Evolutionary conservation across 2,113 vertebrate species (phyloP).

Genomic region (Gobio gobio): DNA sequence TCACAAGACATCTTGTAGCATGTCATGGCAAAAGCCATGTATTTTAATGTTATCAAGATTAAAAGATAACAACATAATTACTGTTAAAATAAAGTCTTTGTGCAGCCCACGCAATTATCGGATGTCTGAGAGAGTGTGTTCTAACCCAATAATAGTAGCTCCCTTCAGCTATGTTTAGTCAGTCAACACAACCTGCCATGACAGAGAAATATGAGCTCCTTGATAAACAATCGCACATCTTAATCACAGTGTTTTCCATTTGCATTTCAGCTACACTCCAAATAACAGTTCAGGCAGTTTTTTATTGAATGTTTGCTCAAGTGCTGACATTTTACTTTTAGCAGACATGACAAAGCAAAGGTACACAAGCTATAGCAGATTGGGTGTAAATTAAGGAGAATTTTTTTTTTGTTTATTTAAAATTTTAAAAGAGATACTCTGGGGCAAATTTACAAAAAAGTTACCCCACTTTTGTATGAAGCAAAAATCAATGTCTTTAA

Average conservation of each 20-base stretch:
- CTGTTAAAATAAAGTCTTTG: neutral
- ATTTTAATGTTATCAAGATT: neutral
- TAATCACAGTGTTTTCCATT: slow-evolving; percentile 1
- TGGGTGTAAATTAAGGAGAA: neutral
- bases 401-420: too few species aligned
- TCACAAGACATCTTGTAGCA: neutral
- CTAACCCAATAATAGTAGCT: slow-evolving; percentile 2
- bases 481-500: neutral
- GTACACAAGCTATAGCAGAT: neutral
- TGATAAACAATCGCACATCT: neutral
- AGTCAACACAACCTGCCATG: slow-evolving; percentile 4
- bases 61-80: slow-evolving; percentile 15
- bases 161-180: slow-evolving; percentile 10
- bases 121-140: slow-evolving; percentile 8
- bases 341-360: neutral
- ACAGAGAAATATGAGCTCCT: slow-evolving; percentile 12
- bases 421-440: too few species aligned
- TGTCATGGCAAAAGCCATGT: slow-evolving; percentile 3
- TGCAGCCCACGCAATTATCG: slow-evolving; percentile 8
- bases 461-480: neutral
- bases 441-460: too few species aligned
- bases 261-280: slow-evolving; percentile 1
- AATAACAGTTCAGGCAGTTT: neutral
- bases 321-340: neutral
- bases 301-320: neutral